A percentile compares a stretch with the other conserved stretches of the same genome.
These are phyloP conservation scores for Recurvirostra avosetta DNA, from an alignment of 2,113 vertebrate genomes.

Conservation along the genomic window DNA sequence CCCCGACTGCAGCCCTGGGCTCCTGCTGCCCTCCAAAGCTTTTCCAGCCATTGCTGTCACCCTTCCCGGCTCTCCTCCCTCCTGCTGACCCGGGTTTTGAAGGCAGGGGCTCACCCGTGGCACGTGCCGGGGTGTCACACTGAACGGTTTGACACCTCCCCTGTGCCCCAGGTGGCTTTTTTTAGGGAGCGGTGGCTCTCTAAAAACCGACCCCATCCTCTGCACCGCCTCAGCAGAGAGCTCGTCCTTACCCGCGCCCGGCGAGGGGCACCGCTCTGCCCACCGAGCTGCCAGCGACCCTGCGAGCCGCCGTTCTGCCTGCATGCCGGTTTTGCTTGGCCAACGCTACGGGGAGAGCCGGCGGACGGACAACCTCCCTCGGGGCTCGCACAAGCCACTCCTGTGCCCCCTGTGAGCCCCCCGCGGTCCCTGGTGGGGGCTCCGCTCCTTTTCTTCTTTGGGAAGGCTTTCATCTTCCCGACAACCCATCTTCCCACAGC, in stretches of 20 bases:
- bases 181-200: background rate
- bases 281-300: background rate
- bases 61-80: background rate
- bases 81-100: background rate
- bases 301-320: background rate
- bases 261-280: background rate
- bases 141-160: background rate
- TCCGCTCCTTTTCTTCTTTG: background rate
- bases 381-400: background rate
- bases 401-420: background rate
- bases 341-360: background rate
- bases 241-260: background rate
- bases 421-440: background rate
- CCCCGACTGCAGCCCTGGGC: background rate
- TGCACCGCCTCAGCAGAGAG: background rate
- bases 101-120: background rate
- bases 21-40: background rate
- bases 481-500: background rate
- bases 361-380: background rate
- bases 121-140: fast-evolving
- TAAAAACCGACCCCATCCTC: background rate
- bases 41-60: background rate
- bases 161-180: background rate
- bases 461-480: background rate
- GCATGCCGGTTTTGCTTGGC: background rate